These are phyloP conservation scores for Serranus cabrilla DNA, from an alignment of 2,797 vertebrate species.

Conservation along the genomic window DNA sequence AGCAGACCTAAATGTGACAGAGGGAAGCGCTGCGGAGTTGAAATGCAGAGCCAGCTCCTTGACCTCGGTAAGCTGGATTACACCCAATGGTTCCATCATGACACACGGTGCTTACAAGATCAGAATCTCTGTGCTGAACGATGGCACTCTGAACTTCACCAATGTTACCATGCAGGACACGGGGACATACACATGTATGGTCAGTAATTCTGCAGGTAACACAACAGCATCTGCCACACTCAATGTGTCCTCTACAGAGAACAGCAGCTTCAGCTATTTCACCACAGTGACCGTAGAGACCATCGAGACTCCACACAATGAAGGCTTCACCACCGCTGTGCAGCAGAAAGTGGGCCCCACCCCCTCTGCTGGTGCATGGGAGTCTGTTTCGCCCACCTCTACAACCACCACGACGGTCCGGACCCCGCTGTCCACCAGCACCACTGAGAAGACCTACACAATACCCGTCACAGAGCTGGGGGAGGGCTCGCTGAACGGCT, in stretches of 20 bases:
- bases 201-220: slow-evolving; percentile 99
- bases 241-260: slow-evolving; percentile 96
- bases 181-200: slow-evolving; percentile 98
- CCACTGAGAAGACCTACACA: slow-evolving; percentile 95
- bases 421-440: slow-evolving; percentile 91
- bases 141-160: slow-evolving; percentile 98
- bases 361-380: slow-evolving; percentile 89
- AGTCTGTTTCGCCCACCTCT: slow-evolving; percentile 83
- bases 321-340: slow-evolving; percentile 92
- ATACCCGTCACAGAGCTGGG: slow-evolving; percentile 92
- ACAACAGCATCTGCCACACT: slow-evolving; percentile 97
- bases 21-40: slow-evolving; percentile 97
- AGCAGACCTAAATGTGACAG: slow-evolving; percentile 97
- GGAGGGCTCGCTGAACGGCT: slow-evolving; percentile 91
- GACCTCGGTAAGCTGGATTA: slow-evolving; percentile 99
- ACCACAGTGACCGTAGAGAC: slow-evolving; percentile 99
- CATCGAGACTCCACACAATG: slow-evolving; percentile 95
- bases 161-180: slow-evolving; percentile 98
- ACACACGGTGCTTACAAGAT: slow-evolving; percentile 98
- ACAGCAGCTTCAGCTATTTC: slow-evolving; percentile 96
- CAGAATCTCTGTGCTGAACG: slow-evolving; percentile 97
- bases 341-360: slow-evolving; percentile 94
- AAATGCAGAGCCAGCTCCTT: slow-evolving; percentile 96
- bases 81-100: slow-evolving; percentile 98
- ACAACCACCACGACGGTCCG: slow-evolving; percentile 93